Evolutionary conservation across 2,888 invertebrate species (phyloP).

Genomic region (Orthosia cruda): DNA sequence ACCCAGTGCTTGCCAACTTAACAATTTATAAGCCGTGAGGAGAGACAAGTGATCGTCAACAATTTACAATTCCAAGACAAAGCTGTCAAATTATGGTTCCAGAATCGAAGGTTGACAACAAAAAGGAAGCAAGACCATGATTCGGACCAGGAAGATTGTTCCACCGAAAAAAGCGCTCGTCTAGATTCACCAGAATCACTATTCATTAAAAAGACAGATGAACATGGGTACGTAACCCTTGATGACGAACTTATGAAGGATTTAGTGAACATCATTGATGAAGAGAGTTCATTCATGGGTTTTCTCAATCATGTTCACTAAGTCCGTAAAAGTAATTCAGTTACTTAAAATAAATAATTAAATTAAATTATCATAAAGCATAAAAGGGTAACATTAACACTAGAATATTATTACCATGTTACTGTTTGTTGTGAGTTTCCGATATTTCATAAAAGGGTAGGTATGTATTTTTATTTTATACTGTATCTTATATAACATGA

Average conservation of each 20-base stretch:
- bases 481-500: too few relatives aligned
- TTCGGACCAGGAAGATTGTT: constrained; percentile 13
- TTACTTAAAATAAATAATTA: too few relatives aligned
- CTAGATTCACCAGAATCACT: constrained; percentile 77
- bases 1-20: too few relatives aligned
- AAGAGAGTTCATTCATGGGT: too few relatives aligned
- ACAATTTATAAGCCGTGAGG: constrained; percentile 94
- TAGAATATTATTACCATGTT: too few relatives aligned
- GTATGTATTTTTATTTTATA: too few relatives aligned
- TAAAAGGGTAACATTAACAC: too few relatives aligned
- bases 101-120: constrained; percentile 94
- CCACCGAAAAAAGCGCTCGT: constrained; percentile 31
- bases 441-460: too few relatives aligned
- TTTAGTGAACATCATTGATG: background rate
- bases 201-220: constrained; percentile 75
- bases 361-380: too few relatives aligned
- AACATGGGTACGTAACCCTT: constrained; percentile 78
- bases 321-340: too few relatives aligned
- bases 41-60: constrained; percentile 93
- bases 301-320: too few relatives aligned
- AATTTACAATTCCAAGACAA: constrained; percentile 93
- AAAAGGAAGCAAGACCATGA: constrained; percentile 87
- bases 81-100: constrained; percentile 96
- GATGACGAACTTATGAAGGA: constrained; percentile 75
- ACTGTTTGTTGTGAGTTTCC: too few relatives aligned